Evolutionary conservation across 2,888 invertebrate genomes (phyloP).

Genomic region (Bellardia bayeri): DNA sequence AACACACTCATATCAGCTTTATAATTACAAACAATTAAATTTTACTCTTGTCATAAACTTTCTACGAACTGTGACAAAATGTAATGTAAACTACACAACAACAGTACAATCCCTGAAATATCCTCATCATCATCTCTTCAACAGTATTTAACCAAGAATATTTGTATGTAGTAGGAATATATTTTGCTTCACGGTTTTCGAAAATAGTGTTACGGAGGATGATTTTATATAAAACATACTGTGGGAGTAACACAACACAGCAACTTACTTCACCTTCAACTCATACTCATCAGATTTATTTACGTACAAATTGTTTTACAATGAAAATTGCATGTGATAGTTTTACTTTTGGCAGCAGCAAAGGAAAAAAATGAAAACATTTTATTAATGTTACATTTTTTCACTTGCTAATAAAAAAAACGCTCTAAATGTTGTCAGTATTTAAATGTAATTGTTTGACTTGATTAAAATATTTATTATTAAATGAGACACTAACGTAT

Average conservation of each 20-base stretch:
- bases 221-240: neutral
- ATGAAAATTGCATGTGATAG: conserved; percentile 39
- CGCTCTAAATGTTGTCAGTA: conserved; percentile 23
- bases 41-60: conserved; percentile 43
- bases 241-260: conserved; percentile 42
- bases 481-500: neutral
- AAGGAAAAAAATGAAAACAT: neutral
- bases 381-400: conserved; percentile 19
- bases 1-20: neutral
- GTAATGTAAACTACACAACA: neutral
- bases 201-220: neutral
- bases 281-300: conserved; percentile 39
- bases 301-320: conserved; percentile 37
- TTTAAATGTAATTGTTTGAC: conserved; percentile 31
- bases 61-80: conserved; percentile 45
- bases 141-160: conserved; percentile 6
- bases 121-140: neutral
- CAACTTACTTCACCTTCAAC: neutral
- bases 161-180: neutral
- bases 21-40: conserved; percentile 58
- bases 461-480: conserved; percentile 42
- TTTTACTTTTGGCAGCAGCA: conserved; percentile 16
- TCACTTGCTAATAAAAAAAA: conserved; percentile 12
- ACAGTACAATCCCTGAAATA: neutral
- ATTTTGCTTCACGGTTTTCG: neutral